Conservation (phyloP, 2,888 invertebrate genomes). For the Drosophila formosana region DNA sequence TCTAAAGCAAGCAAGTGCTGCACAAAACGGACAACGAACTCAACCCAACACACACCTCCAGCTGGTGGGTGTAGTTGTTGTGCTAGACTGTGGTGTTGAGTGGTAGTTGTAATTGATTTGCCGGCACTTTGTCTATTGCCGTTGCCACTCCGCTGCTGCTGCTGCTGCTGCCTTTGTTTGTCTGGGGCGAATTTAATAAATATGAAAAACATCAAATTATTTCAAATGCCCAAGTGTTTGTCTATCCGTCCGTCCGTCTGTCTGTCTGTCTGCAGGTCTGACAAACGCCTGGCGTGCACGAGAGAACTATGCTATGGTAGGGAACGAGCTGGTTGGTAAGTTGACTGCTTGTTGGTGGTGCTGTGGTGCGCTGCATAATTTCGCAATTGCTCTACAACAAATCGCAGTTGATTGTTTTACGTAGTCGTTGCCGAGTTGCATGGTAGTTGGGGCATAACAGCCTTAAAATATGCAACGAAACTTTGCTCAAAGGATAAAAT, state of each 20-base stretch:
- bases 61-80: neutral
- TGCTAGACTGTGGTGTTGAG: conserved; percentile 45
- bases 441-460: conserved; percentile 54
- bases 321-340: neutral
- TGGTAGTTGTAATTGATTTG: conserved; percentile 72
- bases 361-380: conserved; percentile 70
- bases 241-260: conserved; percentile 37
- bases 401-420: conserved; percentile 81
- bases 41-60: conserved; percentile 16
- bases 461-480: conserved; percentile 81
- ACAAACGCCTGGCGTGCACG: conserved; percentile 73
- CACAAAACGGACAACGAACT: conserved; percentile 72
- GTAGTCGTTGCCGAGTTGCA: conserved; percentile 28
- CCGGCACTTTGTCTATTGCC: conserved; percentile 70
- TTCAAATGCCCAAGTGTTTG: conserved; percentile 66
- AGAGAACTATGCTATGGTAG: conserved; percentile 50
- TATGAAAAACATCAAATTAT: conserved; percentile 80
- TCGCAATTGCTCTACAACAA: conserved; percentile 80
- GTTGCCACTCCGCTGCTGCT: no score
- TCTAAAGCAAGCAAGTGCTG: conserved; percentile 2
- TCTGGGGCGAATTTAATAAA: conserved; percentile 69
- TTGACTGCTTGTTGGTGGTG: neutral
- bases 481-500: conserved; percentile 79
- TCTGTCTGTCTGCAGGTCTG: conserved; percentile 40
- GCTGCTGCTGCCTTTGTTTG: conserved; percentile 28